Base-by-base conservation (phyloP, 2,888 invertebrate genomes). In the Bombyx huttoni region DNA sequence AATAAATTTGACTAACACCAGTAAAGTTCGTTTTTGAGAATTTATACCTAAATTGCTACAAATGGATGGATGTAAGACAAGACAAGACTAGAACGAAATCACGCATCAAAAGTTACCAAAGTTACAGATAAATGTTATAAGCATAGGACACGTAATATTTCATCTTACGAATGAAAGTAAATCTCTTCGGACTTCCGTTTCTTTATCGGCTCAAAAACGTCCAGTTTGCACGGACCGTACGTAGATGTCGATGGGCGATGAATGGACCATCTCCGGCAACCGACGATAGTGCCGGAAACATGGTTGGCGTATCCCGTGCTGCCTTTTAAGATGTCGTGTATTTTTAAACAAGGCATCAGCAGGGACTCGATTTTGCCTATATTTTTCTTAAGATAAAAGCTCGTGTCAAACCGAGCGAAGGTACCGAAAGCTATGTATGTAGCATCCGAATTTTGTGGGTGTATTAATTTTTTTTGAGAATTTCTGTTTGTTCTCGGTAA, bases 211-310 rank as follows among this genome's bases (percentile, higher is more conserved):
- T 62, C 57, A 56, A 57, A 61, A 59, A 54, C 58, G 53, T 52
- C 54, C 58, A 60, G 57, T 65, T 58, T 61, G 57, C 57, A 63
- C 58, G 54, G 58, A 58, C 58, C 57, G 51, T 52, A 59, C 63
- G 59, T 59, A 55, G 57, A 55, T 62, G 69, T 75, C 79, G 73
- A 80, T 79, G 67, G 70, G 54, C 63, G 70, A 80, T 76, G 79
- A 80, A 80, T 80, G 65, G 76, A 65, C 78, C 76, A 80, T 81
- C 78, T 81, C 80, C 80, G 77, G 75, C 58, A 58, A 56, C 59
- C 58, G 61, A 58, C 65, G 65, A 61, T 62, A 77, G 75, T 75
- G 75, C 79, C 78, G 80, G 81, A 80, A 75, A 72, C 52, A 62
- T 56, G 60, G 63, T 67, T 59, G 61, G 62, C 61, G 55, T 56